Evolutionary conservation across 2,113 vertebrate species (phyloP), one percentile per base, ranked within the genome.

Genomic region (Hypocryptadius cinnamomeus): DNA sequence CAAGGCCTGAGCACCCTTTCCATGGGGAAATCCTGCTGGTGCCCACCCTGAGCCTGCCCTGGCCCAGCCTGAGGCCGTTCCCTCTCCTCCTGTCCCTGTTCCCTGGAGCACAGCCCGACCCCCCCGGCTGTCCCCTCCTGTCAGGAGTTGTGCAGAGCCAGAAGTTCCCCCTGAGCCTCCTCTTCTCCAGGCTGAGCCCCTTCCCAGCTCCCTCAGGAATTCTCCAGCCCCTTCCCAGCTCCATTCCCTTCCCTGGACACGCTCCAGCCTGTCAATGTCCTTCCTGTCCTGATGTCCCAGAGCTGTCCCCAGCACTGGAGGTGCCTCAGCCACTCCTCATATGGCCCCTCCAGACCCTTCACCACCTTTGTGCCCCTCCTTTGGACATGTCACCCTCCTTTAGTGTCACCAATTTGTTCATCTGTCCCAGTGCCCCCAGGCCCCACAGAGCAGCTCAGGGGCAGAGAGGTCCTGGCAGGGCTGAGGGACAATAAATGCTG

Each of bases 171-270:
- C 33, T 30, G 33, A 45, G 12, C 39, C 48, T 24, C 77, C 77
- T 79, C 45, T 79, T 0, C 76, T 79, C 39, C 76, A 64, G 76
- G 13, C 77, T 79, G 16, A 64, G 76, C 60, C 48, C 48, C 48
- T 50, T 25, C 9, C 76, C 61, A 79, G 48, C 77, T 66, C 61
- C 59, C 30, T 78, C 47, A 78, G 73, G 21, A 0, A 3, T n/a
- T n/a, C 44, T 77, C 56, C n/a, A 48, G 40, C 0, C n/a, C 56
- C 22, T 77, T 24, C 73, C n/a, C 56, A 76, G 35, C 17, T 21
- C 73, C 0, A 0, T 63, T 15, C 35, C 73, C 31, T 77, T 0
- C 57, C 30, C 19, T 53, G 76, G 31, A 23, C 48, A 35, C 1
- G 2, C 60, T 79, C 48, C 61, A 79, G 39, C 61, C 61, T 39